Evolutionary conservation across 2,113 vertebrate species (phyloP), one percentile per base, ranked within the genome.

Genomic region (Pithys albifrons): DNA sequence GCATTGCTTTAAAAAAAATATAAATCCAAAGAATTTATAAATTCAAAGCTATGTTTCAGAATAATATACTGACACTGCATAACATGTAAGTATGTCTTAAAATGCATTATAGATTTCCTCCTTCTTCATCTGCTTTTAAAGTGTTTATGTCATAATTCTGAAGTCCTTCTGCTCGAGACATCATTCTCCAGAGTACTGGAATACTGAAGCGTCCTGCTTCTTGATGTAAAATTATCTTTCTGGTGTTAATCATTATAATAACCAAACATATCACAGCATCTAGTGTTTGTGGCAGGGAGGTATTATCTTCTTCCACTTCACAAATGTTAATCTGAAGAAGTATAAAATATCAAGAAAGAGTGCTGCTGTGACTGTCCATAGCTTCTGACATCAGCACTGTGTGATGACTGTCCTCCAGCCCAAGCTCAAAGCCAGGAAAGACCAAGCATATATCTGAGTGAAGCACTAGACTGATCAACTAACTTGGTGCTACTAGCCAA

Each of bases 21-120:
- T 87, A 89, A 93, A 95, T 91, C 13, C n/a, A 77, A 96, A 85
- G 43, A 81, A 91, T 82, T 72, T 88, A 79, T 88, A 69, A 76
- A 91, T 88, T 92, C 58, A 73, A 76, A 93, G 33, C n/a, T 73
- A 54, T 39, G 7, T 78, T 49, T 62, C 27, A 45, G 62, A 94
- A 85, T 78, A 91, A 88, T 54, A 78, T 45, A 48, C 20, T 67
- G 29, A 46, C 39, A 45, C 25, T 78, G 4, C 81, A 91, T 67
- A 82, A 86, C 69, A 61, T 69, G 41, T 67, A 87, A 88, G n/a
- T 66, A 72, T 9, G 57, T 79, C 57, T 70, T 74, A 52, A 78
- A 91, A 95, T 91, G 11, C 67, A 61, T 91, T 88, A 86, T 85
- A 20, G 43, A 41, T 84, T 86, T 45, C 1, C 19, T 64, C 45